Percentiles rank a stretch among this genome's conserved stretches.
phyloP scores from a whole-genome alignment of 1,140 invertebrate genomes.

The Dryas iulia region DNA sequence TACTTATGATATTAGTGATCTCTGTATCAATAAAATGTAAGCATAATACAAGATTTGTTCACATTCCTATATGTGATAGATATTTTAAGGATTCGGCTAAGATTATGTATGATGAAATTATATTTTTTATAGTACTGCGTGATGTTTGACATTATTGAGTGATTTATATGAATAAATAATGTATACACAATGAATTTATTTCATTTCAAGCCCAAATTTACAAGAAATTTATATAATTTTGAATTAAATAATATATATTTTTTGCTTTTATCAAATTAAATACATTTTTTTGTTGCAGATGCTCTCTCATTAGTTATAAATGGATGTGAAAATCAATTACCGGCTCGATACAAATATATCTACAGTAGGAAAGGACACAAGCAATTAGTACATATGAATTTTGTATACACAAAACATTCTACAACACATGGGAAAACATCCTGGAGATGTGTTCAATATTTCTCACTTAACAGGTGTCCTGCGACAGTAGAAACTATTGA shows the following conservation, averaged over 20 bases:
- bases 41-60: constrained; percentile 11
- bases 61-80: constrained; percentile 35
- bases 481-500: constrained; percentile 78
- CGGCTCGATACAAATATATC: constrained; percentile 75
- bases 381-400: constrained; percentile 78
- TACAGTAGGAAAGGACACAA: constrained; percentile 79
- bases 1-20: constrained; percentile 22
- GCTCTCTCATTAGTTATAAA: constrained; percentile 72
- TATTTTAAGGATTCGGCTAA: constrained; percentile 16
- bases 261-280: background rate
- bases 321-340: constrained; percentile 58
- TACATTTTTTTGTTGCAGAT: constrained; percentile 53
- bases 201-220: background rate
- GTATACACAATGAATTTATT: constrained; percentile 26
- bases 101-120: constrained; percentile 20
- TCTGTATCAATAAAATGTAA: constrained; percentile 25
- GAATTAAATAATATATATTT: constrained; percentile 1
- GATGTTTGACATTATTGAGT: constrained; percentile 40
- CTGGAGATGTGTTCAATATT: constrained; percentile 79
- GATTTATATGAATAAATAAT: constrained; percentile 43
- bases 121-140: constrained; percentile 41
- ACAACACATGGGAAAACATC: constrained; percentile 79
- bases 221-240: background rate
- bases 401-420: constrained; percentile 79
- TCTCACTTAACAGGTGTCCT: constrained; percentile 75